Base-by-base conservation (phyloP, 2,888 invertebrate species). In the Trachelus tabidus region DNA sequence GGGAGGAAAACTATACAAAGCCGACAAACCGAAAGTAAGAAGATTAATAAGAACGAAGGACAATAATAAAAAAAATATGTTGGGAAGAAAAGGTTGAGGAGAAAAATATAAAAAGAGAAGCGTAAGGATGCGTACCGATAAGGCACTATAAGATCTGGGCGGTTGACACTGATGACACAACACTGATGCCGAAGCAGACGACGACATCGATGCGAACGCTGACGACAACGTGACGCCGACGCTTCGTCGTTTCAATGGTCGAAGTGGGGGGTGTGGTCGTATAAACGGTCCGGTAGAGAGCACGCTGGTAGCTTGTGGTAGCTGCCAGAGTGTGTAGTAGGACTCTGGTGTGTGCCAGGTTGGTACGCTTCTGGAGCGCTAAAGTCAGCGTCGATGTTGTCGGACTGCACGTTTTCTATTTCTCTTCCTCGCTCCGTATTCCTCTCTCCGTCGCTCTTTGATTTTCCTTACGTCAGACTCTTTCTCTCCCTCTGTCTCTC, bases 101-200 rank as follows among this genome's bases (percentile, higher is more conserved):
- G 56, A 56, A 56, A 23, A 15, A 56, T 56, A 12, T 33, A 33
- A n/a, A 23, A 12, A 33, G 1, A 23, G 12, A 33, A 69, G 31
- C 56, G 31, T 69, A 68, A 40, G 77, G 37, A 79, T 78, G 73
- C 69, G 77, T 76, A 75, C 78, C 73, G 75, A 75, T 77, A 80
- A 79, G 75, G 56, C 56, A 23, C 23, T 78, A 75, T 76, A 74
- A 69, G 37, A 69, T 30, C 73, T 56, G 79, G 40, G 15, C 56
- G 73, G 74, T 23, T 30, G 34, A 40, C 73, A 79, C 78, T 77
- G 79, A 77, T 77, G 73, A 85, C 87, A 87, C 87, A 87, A 87
- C 87, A 87, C 87, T 86, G 87, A 87, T 86, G 85, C 81, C 81
- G 79, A 77, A 74, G 79, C 75, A 79, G 77, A 73, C 76, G 76